Evolutionary conservation across 2,113 vertebrate species (phyloP), one percentile per base, ranked within the genome.

Genomic region (Zosterops hypoxanthus): DNA sequence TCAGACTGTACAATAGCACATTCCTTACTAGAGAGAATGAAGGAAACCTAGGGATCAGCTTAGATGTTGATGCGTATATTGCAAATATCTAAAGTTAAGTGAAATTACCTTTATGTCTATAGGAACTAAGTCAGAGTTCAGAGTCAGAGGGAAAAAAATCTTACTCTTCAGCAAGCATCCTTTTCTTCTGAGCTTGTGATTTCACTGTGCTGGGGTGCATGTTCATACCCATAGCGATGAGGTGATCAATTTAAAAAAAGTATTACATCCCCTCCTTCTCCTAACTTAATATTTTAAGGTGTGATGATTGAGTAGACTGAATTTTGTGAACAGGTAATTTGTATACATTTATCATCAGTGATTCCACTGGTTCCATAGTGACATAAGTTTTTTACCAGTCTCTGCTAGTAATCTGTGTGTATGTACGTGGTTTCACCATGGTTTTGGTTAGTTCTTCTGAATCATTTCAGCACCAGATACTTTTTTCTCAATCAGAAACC

Each of bases 21-120:
- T 93, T 93, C 68, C 76, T 81, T 90, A 86, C 88, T 73, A 80
- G 46, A 72, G 59, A 86, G 55, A 90, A 80, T 83, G 90, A 92
- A 92, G 55, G n/a, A 88, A 93, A 78, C 55, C 50, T 52, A 19
- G 52, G 72, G 55, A 70, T 88, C 55, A 73, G 14, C 71, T 86
- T 94, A 69, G 79, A 78, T 66, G 14, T 29, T 59, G 72, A 44
- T 78, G 57, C 1, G 0, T 87, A 4, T 77, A 66, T 77, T 88
- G 59, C 50, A 92, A 41, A 55, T 82, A 78, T 16, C 44, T 79
- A 14, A 93, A 93, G 71, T 85, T 50, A 86, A 61, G 22, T 79
- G 64, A 88, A 90, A 77, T 90, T 29, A 83, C 78, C 39, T 90
- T 55, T 65, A 2, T 86, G 34, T 76, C 53, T 65, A 1, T 44